Evolutionary conservation across 2,797 vertebrate species (phyloP).

Genomic region (Sebastes jordani): DNA sequence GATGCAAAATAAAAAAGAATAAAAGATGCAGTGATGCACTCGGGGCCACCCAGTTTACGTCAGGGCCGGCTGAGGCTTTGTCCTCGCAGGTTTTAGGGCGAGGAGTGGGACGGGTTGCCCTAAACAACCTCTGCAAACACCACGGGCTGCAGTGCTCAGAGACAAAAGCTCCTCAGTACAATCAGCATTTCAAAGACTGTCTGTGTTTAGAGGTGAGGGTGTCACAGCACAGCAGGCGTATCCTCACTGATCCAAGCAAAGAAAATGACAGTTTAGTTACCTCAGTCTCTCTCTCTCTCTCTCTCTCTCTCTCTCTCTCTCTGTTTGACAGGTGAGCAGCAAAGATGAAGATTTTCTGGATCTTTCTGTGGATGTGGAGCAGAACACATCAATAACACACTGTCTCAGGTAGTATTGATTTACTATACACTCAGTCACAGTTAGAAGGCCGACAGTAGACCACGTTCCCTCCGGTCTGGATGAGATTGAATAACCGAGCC

Average conservation of each 20-base stretch:
- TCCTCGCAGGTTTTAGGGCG: slow-evolving; percentile 17
- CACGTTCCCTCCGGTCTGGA: neutral
- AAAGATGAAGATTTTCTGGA: slow-evolving; percentile 99
- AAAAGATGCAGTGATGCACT: neutral
- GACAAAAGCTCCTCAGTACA: slow-evolving; percentile 36
- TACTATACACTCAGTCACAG: neutral
- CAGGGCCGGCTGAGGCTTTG: slow-evolving; percentile 40
- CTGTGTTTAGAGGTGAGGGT: neutral
- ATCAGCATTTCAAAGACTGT: slow-evolving; percentile 53
- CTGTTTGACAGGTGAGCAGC: slow-evolving; percentile 91
- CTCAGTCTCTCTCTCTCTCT: no score
- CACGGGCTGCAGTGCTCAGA: neutral
- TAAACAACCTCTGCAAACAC: slow-evolving; percentile 55
- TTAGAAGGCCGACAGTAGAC: neutral
- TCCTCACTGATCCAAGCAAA: slow-evolving; percentile 19
- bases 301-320: neutral
- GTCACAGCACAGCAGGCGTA: slow-evolving; percentile 18
- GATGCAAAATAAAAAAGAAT: neutral
- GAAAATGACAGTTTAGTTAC: neutral
- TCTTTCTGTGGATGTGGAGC: slow-evolving; percentile 97
- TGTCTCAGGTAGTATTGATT: slow-evolving; percentile 89
- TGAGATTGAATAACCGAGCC: slow-evolving; percentile 13
- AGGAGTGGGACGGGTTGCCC: slow-evolving; percentile 40
- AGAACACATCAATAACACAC: slow-evolving; percentile 98
- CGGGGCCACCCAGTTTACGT: slow-evolving; percentile 26